A percentile compares a stretch with the other conserved stretches of the same genome.
Evolutionary conservation across 2,113 vertebrate genomes (phyloP).

Genomic region (Lasiurus cinereus): DNA sequence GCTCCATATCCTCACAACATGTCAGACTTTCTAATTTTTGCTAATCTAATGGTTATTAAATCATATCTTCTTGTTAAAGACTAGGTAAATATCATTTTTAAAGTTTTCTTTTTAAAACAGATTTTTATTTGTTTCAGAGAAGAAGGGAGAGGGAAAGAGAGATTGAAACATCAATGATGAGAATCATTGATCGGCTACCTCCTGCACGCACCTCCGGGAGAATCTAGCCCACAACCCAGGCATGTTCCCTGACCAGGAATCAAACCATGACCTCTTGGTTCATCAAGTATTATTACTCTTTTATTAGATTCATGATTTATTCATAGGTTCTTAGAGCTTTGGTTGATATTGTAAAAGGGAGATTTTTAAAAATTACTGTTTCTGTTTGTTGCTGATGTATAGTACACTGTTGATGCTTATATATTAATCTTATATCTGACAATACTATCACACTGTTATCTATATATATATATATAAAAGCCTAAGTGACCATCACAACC

Average conservation of each 20-base stretch:
- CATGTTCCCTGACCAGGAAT: too few relatives aligned
- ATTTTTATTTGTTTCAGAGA: too few relatives aligned
- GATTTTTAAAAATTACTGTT: neutral
- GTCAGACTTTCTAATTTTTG: slow-evolving; percentile 9
- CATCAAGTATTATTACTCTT: neutral
- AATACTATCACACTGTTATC: neutral
- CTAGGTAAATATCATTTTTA: neutral
- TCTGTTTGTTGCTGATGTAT: neutral
- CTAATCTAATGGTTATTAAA: neutral
- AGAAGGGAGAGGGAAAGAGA: too few relatives aligned
- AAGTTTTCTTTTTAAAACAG: too few relatives aligned
- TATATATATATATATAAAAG: too few relatives aligned
- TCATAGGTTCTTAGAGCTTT: neutral
- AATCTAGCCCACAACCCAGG: too few relatives aligned
- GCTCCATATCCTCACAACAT: slow-evolving; percentile 4
- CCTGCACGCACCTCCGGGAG: too few relatives aligned
- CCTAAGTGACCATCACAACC: too few relatives aligned
- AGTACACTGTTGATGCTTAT: neutral
- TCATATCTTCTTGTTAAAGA: slow-evolving; percentile 16
- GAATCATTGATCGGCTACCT: too few relatives aligned
- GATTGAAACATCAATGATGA: too few relatives aligned
- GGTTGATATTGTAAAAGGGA: neutral
- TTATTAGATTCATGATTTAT: slow-evolving; percentile 5
- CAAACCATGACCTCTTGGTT: too few relatives aligned
- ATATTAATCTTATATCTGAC: neutral